Conservation (phyloP, 2,113 vertebrate species). For the Galbula dea region DNA sequence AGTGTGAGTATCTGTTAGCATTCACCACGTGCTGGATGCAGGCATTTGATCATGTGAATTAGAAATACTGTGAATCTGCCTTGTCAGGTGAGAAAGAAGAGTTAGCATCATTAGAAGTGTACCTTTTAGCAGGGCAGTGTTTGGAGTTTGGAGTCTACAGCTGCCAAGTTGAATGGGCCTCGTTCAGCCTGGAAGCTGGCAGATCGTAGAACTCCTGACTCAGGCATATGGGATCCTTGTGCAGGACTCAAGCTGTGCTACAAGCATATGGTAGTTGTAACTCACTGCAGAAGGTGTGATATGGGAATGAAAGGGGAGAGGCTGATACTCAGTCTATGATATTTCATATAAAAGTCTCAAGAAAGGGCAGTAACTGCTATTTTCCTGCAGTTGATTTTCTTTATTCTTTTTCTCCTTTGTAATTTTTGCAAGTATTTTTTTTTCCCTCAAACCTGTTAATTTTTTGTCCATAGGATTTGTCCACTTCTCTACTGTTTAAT, state of each 20-base stretch:
- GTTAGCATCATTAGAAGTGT: not conserved
- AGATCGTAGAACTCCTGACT: not conserved
- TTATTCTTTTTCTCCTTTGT: not conserved
- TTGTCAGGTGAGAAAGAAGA: not conserved
- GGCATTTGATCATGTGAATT: rapidly evolving
- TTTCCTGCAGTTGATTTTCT: not conserved
- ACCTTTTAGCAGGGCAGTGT: not conserved
- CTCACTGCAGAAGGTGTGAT: not conserved
- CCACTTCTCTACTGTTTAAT: not conserved
- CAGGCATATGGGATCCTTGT: not conserved
- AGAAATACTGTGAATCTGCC: not conserved
- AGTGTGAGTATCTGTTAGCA: not conserved
- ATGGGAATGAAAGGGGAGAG: not conserved
- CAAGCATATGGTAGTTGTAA: rapidly evolving
- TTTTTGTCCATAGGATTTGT: not conserved
- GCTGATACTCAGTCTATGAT: not conserved
- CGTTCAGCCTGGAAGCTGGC: not conserved
- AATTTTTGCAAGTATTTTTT: not conserved
- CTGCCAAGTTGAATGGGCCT: not conserved
- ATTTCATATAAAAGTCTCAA: not conserved
- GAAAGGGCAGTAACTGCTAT: not conserved
- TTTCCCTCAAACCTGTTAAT: not conserved
- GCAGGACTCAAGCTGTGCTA: not conserved
- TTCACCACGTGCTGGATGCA: not conserved
- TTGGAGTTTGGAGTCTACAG: not conserved